These are phyloP conservation scores for Taeniopygia guttata DNA, from an alignment of 2,797 vertebrate species.

Conservation along the genomic window DNA sequence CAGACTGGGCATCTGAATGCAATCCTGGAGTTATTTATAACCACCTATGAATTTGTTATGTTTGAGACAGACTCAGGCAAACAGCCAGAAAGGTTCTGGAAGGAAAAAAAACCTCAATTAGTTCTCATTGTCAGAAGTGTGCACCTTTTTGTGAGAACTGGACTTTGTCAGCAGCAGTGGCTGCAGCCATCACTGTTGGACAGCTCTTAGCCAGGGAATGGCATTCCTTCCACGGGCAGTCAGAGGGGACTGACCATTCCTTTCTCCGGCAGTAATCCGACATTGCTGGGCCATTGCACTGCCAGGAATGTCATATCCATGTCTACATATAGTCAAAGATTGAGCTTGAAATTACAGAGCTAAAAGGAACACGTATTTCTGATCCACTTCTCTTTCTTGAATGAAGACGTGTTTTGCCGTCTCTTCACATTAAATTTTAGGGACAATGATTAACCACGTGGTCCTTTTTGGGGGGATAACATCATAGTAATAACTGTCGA, in stretches of 20 bases:
- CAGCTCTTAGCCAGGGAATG: not conserved
- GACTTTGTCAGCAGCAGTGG: not conserved
- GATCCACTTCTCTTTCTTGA: not conserved
- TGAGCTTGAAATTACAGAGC: not conserved
- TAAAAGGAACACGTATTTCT: not conserved
- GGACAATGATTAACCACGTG: not conserved
- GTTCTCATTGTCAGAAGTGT: not conserved
- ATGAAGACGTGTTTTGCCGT: not conserved
- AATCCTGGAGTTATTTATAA: not conserved
- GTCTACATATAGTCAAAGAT: not conserved
- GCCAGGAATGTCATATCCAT: not conserved
- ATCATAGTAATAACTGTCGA: not conserved
- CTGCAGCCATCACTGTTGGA: not conserved
- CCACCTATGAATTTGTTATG: fast-evolving
- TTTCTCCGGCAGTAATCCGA: not conserved
- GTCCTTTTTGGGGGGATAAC: not conserved
- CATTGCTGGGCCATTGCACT: not conserved
- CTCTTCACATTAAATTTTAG: not conserved
- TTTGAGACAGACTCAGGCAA: not conserved
- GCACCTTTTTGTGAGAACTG: not conserved
- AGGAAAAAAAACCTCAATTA: not conserved
- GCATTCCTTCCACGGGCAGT: conserved; percentile 26
- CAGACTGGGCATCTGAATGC: not conserved
- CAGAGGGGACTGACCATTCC: conserved; percentile 13
- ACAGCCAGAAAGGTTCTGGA: not conserved